A percentile compares a stretch with the other conserved stretches of the same genome.
These are phyloP conservation scores for Drosophila lacertosa DNA, from an alignment of 1,140 invertebrate species.

Conservation along the genomic window DNA sequence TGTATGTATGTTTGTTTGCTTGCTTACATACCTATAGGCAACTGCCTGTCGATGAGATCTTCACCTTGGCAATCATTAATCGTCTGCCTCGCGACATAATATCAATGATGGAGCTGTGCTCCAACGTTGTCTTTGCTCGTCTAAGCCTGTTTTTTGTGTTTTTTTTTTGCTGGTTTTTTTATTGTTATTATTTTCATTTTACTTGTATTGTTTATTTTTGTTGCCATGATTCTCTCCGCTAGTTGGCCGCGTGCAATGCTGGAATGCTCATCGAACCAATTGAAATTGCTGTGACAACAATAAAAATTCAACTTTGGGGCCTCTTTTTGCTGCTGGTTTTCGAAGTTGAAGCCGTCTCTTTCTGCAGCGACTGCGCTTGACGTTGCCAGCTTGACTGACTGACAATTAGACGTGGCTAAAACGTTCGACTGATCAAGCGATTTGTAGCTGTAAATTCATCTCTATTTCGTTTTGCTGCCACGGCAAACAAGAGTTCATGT, in stretches of 20 bases:
- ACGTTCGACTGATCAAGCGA: constrained; percentile 83
- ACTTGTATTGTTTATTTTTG: constrained; percentile 26
- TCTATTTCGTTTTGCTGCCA: constrained; percentile 69
- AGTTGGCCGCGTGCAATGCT: constrained; percentile 77
- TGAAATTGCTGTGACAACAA: constrained; percentile 84
- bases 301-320: constrained; percentile 83
- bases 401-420: constrained; percentile 82
- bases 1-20: not conserved
- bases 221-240: constrained; percentile 43
- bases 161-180: constrained; percentile 29
- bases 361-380: constrained; percentile 6
- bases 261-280: constrained; percentile 84
- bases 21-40: constrained; percentile 15
- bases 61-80: constrained; percentile 84
- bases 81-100: constrained; percentile 82
- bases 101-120: constrained; percentile 81
- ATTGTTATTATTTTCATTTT: constrained; percentile 6
- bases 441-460: constrained; percentile 84
- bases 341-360: not conserved
- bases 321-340: constrained; percentile 61
- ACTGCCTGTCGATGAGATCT: constrained; percentile 79
- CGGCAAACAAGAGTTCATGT: constrained; percentile 62
- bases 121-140: constrained; percentile 37
- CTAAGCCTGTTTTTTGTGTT: constrained; percentile 66
- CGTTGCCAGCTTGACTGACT: constrained; percentile 66